Evolutionary conservation across 1,140 invertebrate species (phyloP).

Genomic region (Lepidurus couesii): DNA sequence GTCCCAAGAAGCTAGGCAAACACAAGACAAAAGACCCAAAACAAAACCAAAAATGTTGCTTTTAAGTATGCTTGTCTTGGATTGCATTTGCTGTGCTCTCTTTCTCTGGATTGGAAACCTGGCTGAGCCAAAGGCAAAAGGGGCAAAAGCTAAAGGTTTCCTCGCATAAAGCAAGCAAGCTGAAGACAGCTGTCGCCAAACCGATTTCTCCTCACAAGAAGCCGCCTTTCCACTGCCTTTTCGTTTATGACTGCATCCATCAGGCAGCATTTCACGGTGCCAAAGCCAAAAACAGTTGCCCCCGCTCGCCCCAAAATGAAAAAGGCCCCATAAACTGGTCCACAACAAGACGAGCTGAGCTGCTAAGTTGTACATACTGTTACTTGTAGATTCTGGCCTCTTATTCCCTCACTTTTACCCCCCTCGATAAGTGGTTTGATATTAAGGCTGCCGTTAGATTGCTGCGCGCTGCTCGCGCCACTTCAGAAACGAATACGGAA

Average conservation of each 20-base stretch:
- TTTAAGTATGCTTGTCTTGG: slow-evolving; percentile 21
- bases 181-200: slow-evolving; percentile 21
- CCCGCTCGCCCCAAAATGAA: not conserved
- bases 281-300: not conserved
- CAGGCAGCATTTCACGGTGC: slow-evolving; percentile 13
- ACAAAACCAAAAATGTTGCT: not conserved
- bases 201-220: slow-evolving; percentile 10
- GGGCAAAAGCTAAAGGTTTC: not conserved
- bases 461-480: not conserved
- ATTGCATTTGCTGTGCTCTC: not conserved
- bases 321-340: not conserved
- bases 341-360: too few relatives aligned
- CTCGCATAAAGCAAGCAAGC: not conserved
- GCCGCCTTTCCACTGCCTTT: slow-evolving; percentile 7
- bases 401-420: not conserved
- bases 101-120: not conserved
- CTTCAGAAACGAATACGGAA: not conserved
- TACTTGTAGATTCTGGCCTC: not conserved
- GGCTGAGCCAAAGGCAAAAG: not conserved
- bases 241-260: slow-evolving; percentile 6
- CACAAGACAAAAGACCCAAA: not conserved
- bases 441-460: slow-evolving; percentile 8
- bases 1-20: not conserved
- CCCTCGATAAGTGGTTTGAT: not conserved
- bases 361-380: not conserved